phyloP scores from a whole-genome alignment of 2,888 invertebrate species.

The Brenthis ino region DNA sequence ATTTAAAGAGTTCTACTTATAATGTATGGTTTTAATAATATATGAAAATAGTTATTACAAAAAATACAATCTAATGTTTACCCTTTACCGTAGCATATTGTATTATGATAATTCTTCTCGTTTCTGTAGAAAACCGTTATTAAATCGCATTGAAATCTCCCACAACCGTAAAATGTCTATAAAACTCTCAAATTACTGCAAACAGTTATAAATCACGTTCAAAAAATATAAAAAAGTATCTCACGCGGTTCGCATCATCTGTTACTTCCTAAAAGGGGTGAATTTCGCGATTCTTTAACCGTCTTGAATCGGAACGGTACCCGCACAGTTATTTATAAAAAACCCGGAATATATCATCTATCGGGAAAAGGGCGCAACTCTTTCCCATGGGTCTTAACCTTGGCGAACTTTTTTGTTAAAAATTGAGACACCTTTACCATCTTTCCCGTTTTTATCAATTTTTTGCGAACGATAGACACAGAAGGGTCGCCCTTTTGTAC shows the following conservation, averaged over 20 bases:
- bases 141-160: conserved; percentile 60
- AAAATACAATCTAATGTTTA: not conserved
- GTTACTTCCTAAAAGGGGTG: conserved; percentile 77
- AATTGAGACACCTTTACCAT: conserved; percentile 81
- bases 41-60: too few species aligned
- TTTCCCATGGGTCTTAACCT: conserved; percentile 83
- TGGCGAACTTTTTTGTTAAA: conserved; percentile 70
- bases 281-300: conserved; percentile 58
- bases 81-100: not conserved
- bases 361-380: conserved; percentile 75
- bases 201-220: conserved; percentile 78
- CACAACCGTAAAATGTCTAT: conserved; percentile 65
- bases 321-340: conserved; percentile 68
- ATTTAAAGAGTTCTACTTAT: too few species aligned
- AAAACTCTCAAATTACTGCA: conserved; percentile 80
- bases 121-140: conserved; percentile 60
- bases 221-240: conserved; percentile 67
- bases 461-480: conserved; percentile 55
- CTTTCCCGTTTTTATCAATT: conserved; percentile 73
- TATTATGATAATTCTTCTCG: not conserved
- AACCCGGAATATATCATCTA: conserved; percentile 67
- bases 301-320: conserved; percentile 65
- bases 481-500: conserved; percentile 68
- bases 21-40: too few species aligned
- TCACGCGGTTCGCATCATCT: conserved; percentile 71